A percentile compares a stretch with the other conserved stretches of the same genome.
phyloP scores from a whole-genome alignment of 2,797 vertebrate genomes.

The Hirundo rustica region DNA sequence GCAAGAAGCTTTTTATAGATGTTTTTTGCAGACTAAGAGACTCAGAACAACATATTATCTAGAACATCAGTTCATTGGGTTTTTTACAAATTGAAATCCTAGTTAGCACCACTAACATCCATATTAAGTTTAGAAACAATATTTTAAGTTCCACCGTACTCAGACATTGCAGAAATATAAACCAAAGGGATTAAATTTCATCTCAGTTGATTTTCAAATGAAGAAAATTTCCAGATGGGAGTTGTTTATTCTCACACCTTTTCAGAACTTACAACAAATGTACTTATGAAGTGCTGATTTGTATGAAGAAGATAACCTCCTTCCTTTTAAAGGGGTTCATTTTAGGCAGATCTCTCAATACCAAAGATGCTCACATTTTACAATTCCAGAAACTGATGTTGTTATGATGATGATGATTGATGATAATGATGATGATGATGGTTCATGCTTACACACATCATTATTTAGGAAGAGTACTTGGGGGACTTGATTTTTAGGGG shows the following conservation, averaged over 20 bases:
- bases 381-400: not conserved
- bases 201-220: not conserved
- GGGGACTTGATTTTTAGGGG: not conserved
- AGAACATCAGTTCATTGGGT: fast-evolving
- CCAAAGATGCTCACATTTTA: not conserved
- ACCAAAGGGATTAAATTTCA: not conserved
- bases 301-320: not conserved
- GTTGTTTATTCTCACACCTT: not conserved
- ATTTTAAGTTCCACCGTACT: not conserved
- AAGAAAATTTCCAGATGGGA: not conserved
- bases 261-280: not conserved
- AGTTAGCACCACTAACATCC: not conserved
- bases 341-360: not conserved
- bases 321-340: not conserved
- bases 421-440: not conserved
- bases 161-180: not conserved
- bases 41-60: not conserved
- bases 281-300: not conserved
- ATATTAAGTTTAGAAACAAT: not conserved
- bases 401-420: not conserved
- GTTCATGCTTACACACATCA: not conserved
- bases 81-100: not conserved
- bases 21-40: not conserved
- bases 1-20: not conserved
- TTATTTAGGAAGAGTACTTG: not conserved